These are phyloP conservation scores for Drosophila persimilis DNA, from an alignment of 1,140 invertebrate species.

Conservation along the genomic window DNA sequence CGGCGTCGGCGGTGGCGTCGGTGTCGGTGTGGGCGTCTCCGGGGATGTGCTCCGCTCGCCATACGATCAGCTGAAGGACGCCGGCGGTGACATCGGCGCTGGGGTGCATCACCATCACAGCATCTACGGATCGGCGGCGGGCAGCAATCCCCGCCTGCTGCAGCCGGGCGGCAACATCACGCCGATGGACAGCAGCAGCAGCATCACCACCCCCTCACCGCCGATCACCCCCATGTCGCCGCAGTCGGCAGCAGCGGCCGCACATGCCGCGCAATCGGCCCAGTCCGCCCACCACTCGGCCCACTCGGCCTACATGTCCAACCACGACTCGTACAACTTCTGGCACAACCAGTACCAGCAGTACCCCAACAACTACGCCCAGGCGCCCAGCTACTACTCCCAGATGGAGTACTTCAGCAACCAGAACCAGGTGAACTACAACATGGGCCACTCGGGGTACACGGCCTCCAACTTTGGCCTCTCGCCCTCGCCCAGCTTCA, in stretches of 20 bases:
- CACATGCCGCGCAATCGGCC: slow-evolving; percentile 72
- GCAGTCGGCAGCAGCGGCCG: slow-evolving; percentile 83
- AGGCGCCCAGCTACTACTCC: slow-evolving; percentile 84
- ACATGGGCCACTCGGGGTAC: slow-evolving; percentile 82
- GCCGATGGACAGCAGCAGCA: slow-evolving; percentile 86
- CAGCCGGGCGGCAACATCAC: slow-evolving; percentile 85
- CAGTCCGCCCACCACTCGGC: slow-evolving; percentile 71
- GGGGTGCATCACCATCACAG: slow-evolving; percentile 75
- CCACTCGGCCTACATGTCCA: slow-evolving; percentile 81
- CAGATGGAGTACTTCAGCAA: slow-evolving; percentile 88
- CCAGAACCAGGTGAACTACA: slow-evolving; percentile 82
- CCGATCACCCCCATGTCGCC: slow-evolving; percentile 85
- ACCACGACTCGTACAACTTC: slow-evolving; percentile 82
- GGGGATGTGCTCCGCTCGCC: slow-evolving; percentile 64
- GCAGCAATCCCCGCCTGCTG: slow-evolving; percentile 77
- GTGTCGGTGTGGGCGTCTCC: slow-evolving; percentile 39
- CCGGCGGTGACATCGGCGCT: slow-evolving; percentile 70
- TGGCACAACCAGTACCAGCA: slow-evolving; percentile 84
- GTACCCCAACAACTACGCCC: slow-evolving; percentile 86
- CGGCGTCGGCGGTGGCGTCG: slow-evolving; percentile 25
- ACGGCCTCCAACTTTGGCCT: slow-evolving; percentile 79
- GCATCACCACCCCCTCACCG: slow-evolving; percentile 87
- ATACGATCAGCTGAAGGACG: slow-evolving; percentile 78
- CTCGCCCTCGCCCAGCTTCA: slow-evolving; percentile 77
- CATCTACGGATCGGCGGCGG: slow-evolving; percentile 75